Evolutionary conservation across 2,113 vertebrate species (phyloP).

Genomic region (Dendrocopos noguchii): DNA sequence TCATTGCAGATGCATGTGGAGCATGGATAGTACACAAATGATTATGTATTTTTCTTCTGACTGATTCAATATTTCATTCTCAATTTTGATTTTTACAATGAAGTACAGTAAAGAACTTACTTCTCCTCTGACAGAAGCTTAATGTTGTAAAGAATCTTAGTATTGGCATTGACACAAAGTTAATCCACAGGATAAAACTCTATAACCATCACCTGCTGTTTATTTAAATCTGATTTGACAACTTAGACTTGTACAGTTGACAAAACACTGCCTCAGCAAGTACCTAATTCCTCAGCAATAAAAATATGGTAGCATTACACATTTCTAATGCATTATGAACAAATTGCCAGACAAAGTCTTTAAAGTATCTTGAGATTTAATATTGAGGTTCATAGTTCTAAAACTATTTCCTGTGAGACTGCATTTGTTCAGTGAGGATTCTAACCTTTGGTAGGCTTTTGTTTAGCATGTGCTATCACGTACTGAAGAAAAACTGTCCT

Average conservation of each 20-base stretch:
- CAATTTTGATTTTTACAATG: background rate
- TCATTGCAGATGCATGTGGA: background rate
- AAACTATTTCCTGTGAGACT: conserved; percentile 19
- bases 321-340: conserved; percentile 1
- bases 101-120: background rate
- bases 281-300: conserved; percentile 31
- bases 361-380: background rate
- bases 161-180: background rate
- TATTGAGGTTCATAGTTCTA: conserved; percentile 14
- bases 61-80: background rate
- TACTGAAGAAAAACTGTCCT: background rate
- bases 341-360: conserved; percentile 43
- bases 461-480: background rate
- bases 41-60: background rate
- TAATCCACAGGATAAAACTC: conserved; percentile 22
- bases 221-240: conserved; percentile 58
- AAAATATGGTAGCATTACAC: background rate
- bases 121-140: background rate
- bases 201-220: background rate
- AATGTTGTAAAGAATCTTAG: background rate
- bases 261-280: conserved; percentile 41
- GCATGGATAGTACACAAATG: background rate
- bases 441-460: background rate
- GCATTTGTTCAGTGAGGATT: background rate
- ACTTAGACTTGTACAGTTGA: background rate